Base-by-base conservation (phyloP, 2,888 invertebrate genomes). In the Doris montereyensis region DNA sequence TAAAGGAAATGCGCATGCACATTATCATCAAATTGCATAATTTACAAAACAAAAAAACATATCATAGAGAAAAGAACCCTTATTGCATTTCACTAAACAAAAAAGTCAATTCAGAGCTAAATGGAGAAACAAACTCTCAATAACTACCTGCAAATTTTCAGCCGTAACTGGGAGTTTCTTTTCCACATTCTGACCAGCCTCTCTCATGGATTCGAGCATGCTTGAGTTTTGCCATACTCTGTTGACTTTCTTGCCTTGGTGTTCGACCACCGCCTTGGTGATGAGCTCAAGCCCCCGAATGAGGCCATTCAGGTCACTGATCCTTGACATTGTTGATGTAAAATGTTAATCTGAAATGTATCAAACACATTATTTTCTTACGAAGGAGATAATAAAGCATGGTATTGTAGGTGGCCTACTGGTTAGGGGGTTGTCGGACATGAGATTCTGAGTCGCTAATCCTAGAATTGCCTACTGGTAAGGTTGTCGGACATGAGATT, bases 191-290 rank as follows among this genome's bases (percentile, higher is more conserved):
- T 85, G 82, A 3, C 83, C 82, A 3, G 85, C 84, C 8, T 85
- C 77, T 68, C 84, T 85, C 1, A 90, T 28, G n/a, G n/a, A n/a
- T n/a, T n/a, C n/a, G n/a, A n/a, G n/a, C n/a, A n/a, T n/a, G 81
- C 88, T 89, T 24, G 89, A 89, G 79, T 90, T 89, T 2, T 84
- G 80, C 90, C 89, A 90, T 4, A 81, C 82, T 8, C 83, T 83
- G 65, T 81, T 77, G 2, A 84, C 52, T 73, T 89, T 88, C 73
- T 81, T 84, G 30, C 87, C 84, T 77, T 89, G 87, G 32, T 87
- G 86, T 21, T 87, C 86, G 1, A 84, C 62, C 41, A 88, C 17
- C 4, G 89, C 88, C 24, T 83, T 84, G 1, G 86, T 83, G 34
- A 90, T 86, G 32, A 82, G 81, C 77, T 88, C 85, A 65, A 90